Conservation (phyloP, 2,888 invertebrate species). For the Drosophila limbata region DNA sequence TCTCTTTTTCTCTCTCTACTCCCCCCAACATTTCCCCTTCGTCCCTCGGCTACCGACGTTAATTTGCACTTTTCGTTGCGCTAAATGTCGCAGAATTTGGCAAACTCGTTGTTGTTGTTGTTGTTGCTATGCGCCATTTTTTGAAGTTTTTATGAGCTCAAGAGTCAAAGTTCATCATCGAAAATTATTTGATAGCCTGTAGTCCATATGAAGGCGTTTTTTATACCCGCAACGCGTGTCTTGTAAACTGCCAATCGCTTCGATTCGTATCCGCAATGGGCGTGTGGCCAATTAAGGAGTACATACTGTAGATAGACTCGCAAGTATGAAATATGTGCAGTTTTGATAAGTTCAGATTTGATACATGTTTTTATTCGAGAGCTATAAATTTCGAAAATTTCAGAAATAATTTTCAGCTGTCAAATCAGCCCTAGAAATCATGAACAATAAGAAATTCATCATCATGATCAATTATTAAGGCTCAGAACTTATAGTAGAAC, state of each 20-base stretch:
- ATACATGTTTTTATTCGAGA: not conserved
- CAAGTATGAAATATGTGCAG: constrained; percentile 1
- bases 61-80: constrained; percentile 66
- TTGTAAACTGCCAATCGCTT: constrained; percentile 36
- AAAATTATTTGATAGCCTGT: constrained; percentile 63
- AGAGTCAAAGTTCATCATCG: constrained; percentile 71
- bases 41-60: constrained; percentile 19
- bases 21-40: too few species aligned
- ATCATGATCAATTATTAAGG: too few species aligned
- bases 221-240: constrained; percentile 29
- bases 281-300: constrained; percentile 49
- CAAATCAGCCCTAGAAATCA: not conserved
- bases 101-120: constrained; percentile 33
- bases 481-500: too few species aligned
- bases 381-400: not conserved
- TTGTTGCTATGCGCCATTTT: constrained; percentile 46
- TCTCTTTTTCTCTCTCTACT: too few species aligned
- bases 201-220: constrained; percentile 44
- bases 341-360: not conserved
- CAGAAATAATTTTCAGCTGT: not conserved
- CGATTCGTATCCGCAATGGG: constrained; percentile 42
- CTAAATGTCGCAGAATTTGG: constrained; percentile 72
- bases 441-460: not conserved
- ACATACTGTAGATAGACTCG: constrained; percentile 23
- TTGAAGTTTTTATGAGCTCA: constrained; percentile 79